Evolutionary conservation across 2,888 invertebrate genomes (phyloP).

Genomic region (Drosophila imparisetae): DNA sequence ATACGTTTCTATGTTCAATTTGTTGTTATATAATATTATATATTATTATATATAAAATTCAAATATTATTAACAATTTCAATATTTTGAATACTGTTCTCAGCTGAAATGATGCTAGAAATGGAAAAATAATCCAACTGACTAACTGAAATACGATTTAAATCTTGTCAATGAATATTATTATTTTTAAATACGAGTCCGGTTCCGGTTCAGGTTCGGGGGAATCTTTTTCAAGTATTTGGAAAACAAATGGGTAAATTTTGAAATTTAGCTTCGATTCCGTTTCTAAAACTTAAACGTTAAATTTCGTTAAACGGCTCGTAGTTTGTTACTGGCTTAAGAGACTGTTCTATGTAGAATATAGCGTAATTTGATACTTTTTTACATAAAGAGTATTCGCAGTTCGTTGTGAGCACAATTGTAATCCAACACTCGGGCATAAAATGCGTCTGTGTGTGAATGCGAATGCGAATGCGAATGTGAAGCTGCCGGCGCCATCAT

Average conservation of each 20-base stretch:
- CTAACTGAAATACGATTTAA: neutral
- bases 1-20: neutral
- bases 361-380: too few species aligned
- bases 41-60: too few species aligned
- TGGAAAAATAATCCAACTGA: neutral
- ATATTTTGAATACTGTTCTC: neutral
- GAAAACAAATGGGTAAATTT: neutral
- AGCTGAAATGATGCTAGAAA: neutral
- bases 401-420: neutral
- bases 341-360: neutral
- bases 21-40: neutral
- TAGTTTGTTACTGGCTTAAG: neutral
- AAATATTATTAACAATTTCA: neutral
- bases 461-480: constrained; percentile 28
- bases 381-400: constrained; percentile 1
- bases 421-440: constrained; percentile 8
- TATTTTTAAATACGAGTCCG: neutral
- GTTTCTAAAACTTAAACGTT: neutral
- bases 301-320: neutral
- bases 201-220: too few species aligned
- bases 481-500: constrained; percentile 72
- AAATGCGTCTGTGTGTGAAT: constrained; percentile 15
- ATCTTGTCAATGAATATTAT: neutral
- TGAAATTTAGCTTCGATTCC: neutral
- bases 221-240: neutral